phyloP scores from a whole-genome alignment of 2,113 vertebrate species.

The Psittacula cyanocephala region DNA sequence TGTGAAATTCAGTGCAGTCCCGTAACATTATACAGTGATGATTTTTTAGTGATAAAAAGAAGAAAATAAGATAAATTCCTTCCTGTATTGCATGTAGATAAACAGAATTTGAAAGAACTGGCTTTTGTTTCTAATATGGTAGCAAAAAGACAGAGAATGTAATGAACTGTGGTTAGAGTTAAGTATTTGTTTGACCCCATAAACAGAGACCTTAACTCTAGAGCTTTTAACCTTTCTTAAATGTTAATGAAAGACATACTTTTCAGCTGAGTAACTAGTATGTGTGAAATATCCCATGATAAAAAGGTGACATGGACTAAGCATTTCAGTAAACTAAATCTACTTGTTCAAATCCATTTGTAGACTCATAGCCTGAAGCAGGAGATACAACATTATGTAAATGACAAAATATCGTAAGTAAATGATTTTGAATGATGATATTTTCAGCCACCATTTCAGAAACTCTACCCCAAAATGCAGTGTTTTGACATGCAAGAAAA shows the following conservation, averaged over 20 bases:
- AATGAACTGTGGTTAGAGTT: neutral
- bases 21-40: neutral
- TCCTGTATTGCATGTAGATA: neutral
- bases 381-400: neutral
- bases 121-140: neutral
- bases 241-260: neutral
- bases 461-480: neutral
- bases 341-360: neutral
- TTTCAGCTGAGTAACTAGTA: neutral
- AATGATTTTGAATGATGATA: neutral
- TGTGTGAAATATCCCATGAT: neutral
- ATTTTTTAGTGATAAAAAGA: neutral
- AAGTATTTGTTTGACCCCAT: neutral
- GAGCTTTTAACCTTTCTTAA: conserved; percentile 8
- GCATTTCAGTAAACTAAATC: neutral
- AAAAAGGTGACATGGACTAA: neutral
- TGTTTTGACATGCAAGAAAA: neutral
- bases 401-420: neutral
- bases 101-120: neutral
- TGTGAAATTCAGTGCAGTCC: neutral
- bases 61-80: neutral
- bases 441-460: neutral
- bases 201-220: neutral
- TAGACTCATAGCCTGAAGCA: neutral
- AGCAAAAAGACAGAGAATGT: neutral